Percentiles rank a stretch among this genome's conserved stretches.
phyloP scores from a whole-genome alignment of 1,140 invertebrate genomes.

The Sycophila sp. region DNA sequence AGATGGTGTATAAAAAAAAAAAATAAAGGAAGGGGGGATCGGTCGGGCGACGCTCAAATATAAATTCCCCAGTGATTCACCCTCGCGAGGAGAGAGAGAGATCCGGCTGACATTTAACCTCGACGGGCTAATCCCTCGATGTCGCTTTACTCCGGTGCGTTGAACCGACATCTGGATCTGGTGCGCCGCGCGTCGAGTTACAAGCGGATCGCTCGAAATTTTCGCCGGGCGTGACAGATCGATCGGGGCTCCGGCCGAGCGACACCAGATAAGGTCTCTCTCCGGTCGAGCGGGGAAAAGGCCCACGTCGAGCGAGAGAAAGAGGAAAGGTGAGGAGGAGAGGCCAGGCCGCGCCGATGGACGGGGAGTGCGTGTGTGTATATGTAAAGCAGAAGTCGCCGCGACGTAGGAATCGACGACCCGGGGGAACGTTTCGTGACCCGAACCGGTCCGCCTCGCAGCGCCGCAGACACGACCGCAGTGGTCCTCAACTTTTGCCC shows the following conservation, averaged over 20 bases:
- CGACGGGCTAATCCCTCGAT: constrained; percentile 52
- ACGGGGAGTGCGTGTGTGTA: not conserved
- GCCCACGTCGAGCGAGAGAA: not conserved
- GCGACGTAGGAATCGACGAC: constrained; percentile 51
- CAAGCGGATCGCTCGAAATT: not conserved
- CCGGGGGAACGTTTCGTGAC: constrained; percentile 58
- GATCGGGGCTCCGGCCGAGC: constrained; percentile 23
- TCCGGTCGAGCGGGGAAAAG: not conserved
- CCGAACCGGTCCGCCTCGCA: constrained; percentile 62
- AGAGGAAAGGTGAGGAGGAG: constrained; percentile 30
- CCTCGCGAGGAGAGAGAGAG: not conserved
- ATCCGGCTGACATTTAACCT: constrained; percentile 21
- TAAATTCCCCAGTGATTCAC: constrained; percentile 24
- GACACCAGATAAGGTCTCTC: not conserved
- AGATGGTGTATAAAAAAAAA: not conserved
- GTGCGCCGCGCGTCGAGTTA: not conserved
- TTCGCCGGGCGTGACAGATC: constrained; percentile 11
- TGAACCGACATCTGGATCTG: constrained; percentile 33
- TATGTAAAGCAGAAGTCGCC: constrained; percentile 3
- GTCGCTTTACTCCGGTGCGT: constrained; percentile 47
- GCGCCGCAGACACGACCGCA: constrained; percentile 45
- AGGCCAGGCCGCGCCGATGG: not conserved
- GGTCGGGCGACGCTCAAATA: too few relatives aligned
- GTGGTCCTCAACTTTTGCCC: constrained; percentile 62
- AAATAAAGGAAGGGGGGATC: not conserved